Base-by-base conservation (phyloP, 2,888 invertebrate species). In the Lasioglossum marginatum region DNA sequence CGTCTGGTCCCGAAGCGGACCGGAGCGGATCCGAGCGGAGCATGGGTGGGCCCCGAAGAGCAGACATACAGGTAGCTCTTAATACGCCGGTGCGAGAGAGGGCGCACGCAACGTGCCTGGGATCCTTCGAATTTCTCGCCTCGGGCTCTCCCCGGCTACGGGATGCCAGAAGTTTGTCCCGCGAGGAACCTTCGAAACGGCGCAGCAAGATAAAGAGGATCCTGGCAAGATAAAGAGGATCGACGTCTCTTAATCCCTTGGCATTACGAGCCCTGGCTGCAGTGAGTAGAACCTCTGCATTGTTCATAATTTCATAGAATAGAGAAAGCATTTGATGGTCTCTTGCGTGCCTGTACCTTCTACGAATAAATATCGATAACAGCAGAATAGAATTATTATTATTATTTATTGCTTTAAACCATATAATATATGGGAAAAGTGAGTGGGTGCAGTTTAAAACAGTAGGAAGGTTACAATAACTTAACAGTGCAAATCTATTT, bases 41-140 rank as follows among this genome's bases (percentile, higher is more conserved):
- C 89, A 90, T 89, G 91, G 90, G 91, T 89, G 90, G 90, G 90
- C 90, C 83, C 66, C 72, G 78, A 88, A 85, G 83, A 90, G 89
- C 23, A 68, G 87, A 85, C 82, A 82, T 90, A 91, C 52, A 52
- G 91, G 88, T 83, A 91, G 89, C 85, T 89, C 91, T 86, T 90
- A 89, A 90, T 90, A 90, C 85, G 81, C 77, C 31, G 66, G 31
- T 66, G 66, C 31, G 82, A 60, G 79, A 79, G 80, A 27, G 71
- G 77, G 70, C 68, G 82, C 90, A 88, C 89, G 89, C 90, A 91
- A 90, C 83, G 85, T 75, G 72, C 80, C 75, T 85, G 81, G 68
- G 79, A 85, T 90, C 89, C 81, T 75, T 89, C 89, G 85, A 90
- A 84, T 90, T 87, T 90, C 87, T 90, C 89, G 82, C 87, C 87